Evolutionary conservation across 2,113 vertebrate genomes (phyloP).

Genomic region (Meriones unguiculatus): DNA sequence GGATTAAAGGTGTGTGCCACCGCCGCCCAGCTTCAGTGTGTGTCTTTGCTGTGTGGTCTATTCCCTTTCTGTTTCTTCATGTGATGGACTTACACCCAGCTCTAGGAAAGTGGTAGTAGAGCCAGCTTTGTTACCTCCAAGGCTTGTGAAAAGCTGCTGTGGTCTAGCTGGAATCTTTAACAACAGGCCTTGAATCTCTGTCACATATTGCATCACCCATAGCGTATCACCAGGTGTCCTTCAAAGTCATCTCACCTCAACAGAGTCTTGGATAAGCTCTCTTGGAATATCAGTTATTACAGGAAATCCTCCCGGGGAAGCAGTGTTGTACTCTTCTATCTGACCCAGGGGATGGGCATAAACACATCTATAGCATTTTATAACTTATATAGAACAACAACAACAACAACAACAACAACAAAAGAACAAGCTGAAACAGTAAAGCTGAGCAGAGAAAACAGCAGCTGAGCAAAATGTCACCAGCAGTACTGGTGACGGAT

Average conservation of each 20-base stretch:
- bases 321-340: background rate
- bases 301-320: background rate
- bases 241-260: background rate
- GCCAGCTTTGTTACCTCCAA: background rate
- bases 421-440: background rate
- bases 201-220: no score
- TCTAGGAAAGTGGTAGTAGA: background rate
- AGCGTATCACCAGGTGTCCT: background rate
- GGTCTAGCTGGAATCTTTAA: background rate
- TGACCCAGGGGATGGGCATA: background rate
- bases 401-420: no score
- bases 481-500: background rate
- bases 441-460: background rate
- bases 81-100: background rate
- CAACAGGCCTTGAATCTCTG: background rate
- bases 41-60: background rate
- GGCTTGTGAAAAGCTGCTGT: background rate
- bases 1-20: background rate
- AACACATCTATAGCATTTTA: background rate
- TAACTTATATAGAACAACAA: no score
- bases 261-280: background rate
- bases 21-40: background rate
- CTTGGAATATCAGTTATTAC: background rate
- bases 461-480: background rate
- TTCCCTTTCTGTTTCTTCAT: background rate